Conservation (phyloP, 2,113 vertebrate genomes). For the Phylloscopus trochilus region DNA sequence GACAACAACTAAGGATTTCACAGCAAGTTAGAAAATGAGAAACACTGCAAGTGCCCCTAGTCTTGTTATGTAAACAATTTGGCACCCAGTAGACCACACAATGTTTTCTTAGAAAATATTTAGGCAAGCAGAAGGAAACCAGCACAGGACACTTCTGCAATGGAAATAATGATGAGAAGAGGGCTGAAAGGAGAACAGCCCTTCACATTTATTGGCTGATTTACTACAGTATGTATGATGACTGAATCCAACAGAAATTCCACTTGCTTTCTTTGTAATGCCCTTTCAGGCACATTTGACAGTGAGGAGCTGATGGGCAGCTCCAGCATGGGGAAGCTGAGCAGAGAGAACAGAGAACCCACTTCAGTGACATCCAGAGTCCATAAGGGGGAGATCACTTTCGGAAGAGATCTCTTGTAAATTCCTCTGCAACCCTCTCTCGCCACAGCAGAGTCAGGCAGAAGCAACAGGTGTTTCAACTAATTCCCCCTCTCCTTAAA, state of each 20-base stretch:
- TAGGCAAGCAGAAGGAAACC: neutral
- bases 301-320: neutral
- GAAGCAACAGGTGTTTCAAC: neutral
- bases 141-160: neutral
- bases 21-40: neutral
- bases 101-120: neutral
- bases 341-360: neutral
- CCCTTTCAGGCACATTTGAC: neutral
- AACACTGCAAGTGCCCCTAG: neutral
- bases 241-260: neutral
- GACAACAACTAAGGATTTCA: neutral
- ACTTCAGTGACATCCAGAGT: neutral
- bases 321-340: neutral
- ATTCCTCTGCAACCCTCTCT: neutral
- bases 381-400: neutral
- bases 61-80: neutral
- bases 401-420: neutral
- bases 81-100: neutral
- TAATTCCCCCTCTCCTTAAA: neutral
- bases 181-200: neutral
- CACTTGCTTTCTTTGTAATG: neutral
- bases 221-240: neutral
- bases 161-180: neutral
- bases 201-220: neutral
- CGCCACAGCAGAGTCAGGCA: rapidly evolving